Percentiles rank a stretch among this genome's conserved stretches.
Conservation (phyloP, 2,888 invertebrate genomes). For the Andrena haemorrhoa region DNA sequence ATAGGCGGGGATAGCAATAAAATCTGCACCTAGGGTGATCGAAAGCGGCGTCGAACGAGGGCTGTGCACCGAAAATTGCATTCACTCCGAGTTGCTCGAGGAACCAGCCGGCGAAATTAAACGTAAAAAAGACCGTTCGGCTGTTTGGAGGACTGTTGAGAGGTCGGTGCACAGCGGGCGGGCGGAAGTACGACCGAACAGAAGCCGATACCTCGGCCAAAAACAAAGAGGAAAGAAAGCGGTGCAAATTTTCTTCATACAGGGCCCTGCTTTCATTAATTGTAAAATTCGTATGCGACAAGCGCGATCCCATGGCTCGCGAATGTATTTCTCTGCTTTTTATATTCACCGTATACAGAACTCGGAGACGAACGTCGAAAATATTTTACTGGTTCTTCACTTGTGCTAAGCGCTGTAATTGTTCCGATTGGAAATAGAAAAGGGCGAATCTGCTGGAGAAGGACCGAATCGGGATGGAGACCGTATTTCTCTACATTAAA, state of each 20-base stretch:
- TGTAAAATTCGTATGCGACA: no score
- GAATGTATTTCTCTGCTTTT: no score
- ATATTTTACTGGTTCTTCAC: neutral
- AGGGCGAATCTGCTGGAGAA: neutral
- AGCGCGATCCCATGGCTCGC: no score
- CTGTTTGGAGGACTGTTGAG: neutral
- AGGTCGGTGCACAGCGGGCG: neutral
- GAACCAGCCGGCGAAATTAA: constrained; percentile 14
- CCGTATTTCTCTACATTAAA: neutral
- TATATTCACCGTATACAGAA: neutral
- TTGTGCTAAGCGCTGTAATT: neutral
- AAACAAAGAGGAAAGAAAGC: neutral
- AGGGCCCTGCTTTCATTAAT: no score
- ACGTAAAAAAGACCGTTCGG: neutral
- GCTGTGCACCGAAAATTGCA: constrained; percentile 31
- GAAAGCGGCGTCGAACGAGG: constrained; percentile 4
- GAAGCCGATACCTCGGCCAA: neutral
- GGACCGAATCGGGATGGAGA: constrained; percentile 14
- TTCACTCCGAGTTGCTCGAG: constrained; percentile 20
- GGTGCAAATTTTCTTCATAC: no score
- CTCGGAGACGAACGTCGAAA: neutral
- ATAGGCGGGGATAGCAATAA: constrained; percentile 34
- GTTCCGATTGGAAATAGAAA: constrained; percentile 16
- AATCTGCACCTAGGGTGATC: constrained; percentile 9
- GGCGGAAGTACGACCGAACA: neutral